These are phyloP conservation scores for Cossypha dichroa DNA, from an alignment of 2,797 vertebrate species.

Conservation along the genomic window DNA sequence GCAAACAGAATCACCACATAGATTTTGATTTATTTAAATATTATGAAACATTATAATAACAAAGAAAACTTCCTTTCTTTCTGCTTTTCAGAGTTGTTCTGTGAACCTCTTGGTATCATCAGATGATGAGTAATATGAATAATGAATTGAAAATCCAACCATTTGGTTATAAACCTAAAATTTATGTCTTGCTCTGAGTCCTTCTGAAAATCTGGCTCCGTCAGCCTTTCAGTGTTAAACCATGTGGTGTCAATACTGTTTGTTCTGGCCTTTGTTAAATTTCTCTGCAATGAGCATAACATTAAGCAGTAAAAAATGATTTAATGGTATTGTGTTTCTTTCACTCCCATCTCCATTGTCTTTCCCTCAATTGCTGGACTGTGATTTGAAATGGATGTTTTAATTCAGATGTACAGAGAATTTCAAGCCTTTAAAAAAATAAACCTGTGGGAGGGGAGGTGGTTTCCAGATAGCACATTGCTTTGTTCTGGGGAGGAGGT, in stretches of 20 bases:
- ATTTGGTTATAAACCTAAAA: not conserved
- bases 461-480: not conserved
- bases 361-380: not conserved
- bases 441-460: not conserved
- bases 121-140: fast-evolving
- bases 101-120: not conserved
- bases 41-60: not conserved
- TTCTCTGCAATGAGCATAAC: not conserved
- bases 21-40: not conserved
- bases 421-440: not conserved
- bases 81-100: not conserved
- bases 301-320: conserved; percentile 36
- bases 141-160: not conserved
- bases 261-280: not conserved
- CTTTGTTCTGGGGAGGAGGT: conserved; percentile 1
- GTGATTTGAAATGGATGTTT: not conserved
- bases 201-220: not conserved
- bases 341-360: not conserved
- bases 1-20: not conserved
- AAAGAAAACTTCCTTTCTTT: not conserved
- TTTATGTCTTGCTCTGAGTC: not conserved
- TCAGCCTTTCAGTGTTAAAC: not conserved
- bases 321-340: conserved; percentile 34
- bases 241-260: not conserved
- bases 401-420: not conserved